phyloP scores from a whole-genome alignment of 2,888 invertebrate genomes.

The Nymphalis urticae region DNA sequence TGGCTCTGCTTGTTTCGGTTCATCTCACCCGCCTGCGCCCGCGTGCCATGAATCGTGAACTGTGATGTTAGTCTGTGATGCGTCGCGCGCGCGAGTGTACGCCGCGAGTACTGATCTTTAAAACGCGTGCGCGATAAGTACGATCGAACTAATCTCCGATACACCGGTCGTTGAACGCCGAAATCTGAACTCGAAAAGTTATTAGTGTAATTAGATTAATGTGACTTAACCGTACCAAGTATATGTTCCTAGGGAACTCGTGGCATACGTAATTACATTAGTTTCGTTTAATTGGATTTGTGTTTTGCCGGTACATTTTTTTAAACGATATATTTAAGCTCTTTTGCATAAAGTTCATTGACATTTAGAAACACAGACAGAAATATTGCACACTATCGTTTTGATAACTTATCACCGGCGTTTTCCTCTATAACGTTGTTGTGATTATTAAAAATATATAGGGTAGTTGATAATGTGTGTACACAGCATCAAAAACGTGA shows the following conservation, averaged over 20 bases:
- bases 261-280: conserved; percentile 38
- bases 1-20: conserved; percentile 56
- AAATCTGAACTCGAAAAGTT: conserved; percentile 30
- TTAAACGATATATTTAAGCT: conserved; percentile 6
- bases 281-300: conserved; percentile 24
- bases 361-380: too few species aligned
- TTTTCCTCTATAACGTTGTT: conserved; percentile 10
- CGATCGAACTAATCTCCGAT: conserved; percentile 35
- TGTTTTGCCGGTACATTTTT: conserved; percentile 13
- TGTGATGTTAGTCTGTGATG: conserved; percentile 56
- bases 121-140: conserved; percentile 30
- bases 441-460: background rate
- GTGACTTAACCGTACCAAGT: conserved; percentile 13
- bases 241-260: conserved; percentile 21
- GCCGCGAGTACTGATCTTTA: conserved; percentile 45
- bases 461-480: background rate
- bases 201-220: conserved; percentile 35
- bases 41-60: conserved; percentile 41
- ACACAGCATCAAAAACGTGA: too few species aligned
- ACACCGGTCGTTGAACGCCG: conserved; percentile 45
- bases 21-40: conserved; percentile 59
- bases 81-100: conserved; percentile 72
- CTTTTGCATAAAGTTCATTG: conserved; percentile 24
- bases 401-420: conserved; percentile 29
- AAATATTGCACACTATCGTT: conserved; percentile 7